These are phyloP conservation scores for Acrobasis repandana DNA, from an alignment of 2,888 invertebrate genomes.

Conservation along the genomic window DNA sequence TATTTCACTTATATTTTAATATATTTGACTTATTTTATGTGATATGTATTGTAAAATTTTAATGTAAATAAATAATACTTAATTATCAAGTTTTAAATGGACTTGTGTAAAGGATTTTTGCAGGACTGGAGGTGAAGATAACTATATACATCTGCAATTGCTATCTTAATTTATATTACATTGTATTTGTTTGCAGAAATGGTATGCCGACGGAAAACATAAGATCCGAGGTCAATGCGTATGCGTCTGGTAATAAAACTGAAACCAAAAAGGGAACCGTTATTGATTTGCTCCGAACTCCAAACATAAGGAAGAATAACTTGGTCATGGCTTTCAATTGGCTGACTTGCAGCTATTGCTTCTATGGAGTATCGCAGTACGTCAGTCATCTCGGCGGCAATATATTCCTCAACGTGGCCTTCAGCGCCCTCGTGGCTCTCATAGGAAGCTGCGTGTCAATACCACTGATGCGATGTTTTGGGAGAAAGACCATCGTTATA, in stretches of 20 bases:
- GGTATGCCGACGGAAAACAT: conserved; percentile 75
- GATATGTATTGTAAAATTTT: too few species aligned
- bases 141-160: too few species aligned
- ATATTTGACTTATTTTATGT: too few species aligned
- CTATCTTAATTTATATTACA: background rate
- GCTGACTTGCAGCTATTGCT: conserved; percentile 89
- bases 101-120: too few species aligned
- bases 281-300: conserved; percentile 87
- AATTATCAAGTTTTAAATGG: too few species aligned
- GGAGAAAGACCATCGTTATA: conserved; percentile 86
- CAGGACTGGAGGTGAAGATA: too few species aligned
- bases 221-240: conserved; percentile 60
- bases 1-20: too few species aligned
- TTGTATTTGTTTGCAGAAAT: conserved; percentile 61
- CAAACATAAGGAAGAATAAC: conserved; percentile 87
- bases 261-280: conserved; percentile 78
- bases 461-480: conserved; percentile 85
- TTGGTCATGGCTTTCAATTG: conserved; percentile 89
- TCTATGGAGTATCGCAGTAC: conserved; percentile 92
- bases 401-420: conserved; percentile 91
- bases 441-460: conserved; percentile 84
- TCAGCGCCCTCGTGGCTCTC: conserved; percentile 86
- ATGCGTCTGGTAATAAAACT: conserved; percentile 52
- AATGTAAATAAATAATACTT: too few species aligned
- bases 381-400: conserved; percentile 90